Conservation (phyloP, 2,888 invertebrate species). For the Drosophila fulvimacula region DNA sequence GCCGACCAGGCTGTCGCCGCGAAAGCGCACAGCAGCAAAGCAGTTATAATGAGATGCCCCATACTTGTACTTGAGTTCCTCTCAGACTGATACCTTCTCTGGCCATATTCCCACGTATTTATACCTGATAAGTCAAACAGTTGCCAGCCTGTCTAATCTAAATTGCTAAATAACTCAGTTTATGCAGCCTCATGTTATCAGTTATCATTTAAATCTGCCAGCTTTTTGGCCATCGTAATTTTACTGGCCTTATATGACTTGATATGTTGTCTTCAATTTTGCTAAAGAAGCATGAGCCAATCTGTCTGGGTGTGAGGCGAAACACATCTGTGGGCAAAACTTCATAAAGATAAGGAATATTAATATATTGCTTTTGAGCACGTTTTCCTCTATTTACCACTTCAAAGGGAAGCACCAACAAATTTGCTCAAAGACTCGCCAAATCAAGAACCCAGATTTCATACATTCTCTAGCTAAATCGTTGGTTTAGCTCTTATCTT, state of each 20-base stretch:
- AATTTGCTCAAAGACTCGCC: background rate
- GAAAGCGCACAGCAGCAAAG: constrained; percentile 28
- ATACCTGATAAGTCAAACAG: constrained; percentile 22
- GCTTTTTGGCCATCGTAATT: constrained; percentile 30
- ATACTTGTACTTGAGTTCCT: constrained; percentile 21
- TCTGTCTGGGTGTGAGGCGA: background rate
- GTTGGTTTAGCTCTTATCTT: background rate
- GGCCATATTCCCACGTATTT: constrained; percentile 24
- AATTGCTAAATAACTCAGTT: constrained; percentile 14
- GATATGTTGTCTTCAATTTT: constrained; percentile 3
- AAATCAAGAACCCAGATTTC: background rate
- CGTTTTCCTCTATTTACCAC: background rate
- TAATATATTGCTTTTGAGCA: background rate
- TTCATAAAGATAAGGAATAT: background rate
- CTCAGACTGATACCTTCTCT: constrained; percentile 23
- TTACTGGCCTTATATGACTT: constrained; percentile 15
- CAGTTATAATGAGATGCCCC: constrained; percentile 14
- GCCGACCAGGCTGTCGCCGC: constrained; percentile 24
- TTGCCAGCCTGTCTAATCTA: constrained; percentile 33
- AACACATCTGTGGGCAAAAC: background rate
- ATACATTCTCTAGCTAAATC: background rate
- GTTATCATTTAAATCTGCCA: constrained; percentile 30
- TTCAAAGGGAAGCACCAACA: too few relatives aligned
- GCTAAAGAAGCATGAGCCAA: constrained; percentile 4
- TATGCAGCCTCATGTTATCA: constrained; percentile 22